Percentiles rank a stretch among this genome's conserved stretches.
phyloP scores from a whole-genome alignment of 2,797 vertebrate species.

The Neoniphon sammara region DNA sequence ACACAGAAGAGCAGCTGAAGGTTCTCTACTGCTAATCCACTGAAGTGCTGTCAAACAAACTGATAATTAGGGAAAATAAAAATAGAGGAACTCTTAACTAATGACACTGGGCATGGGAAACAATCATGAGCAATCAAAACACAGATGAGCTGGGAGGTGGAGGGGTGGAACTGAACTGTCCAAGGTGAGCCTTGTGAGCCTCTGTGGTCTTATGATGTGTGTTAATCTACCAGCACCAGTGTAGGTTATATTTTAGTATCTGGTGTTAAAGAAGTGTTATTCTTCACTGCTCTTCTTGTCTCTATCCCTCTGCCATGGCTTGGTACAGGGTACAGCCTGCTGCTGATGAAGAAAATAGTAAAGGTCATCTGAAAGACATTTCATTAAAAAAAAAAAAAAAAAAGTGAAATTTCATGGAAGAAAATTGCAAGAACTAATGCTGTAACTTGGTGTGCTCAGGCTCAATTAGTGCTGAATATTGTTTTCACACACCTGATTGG shows the following conservation, averaged over 20 bases:
- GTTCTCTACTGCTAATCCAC: conserved; percentile 47
- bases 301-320: conserved; percentile 18
- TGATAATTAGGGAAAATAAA: conserved; percentile 68
- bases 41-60: conserved; percentile 59
- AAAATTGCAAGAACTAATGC: conserved; percentile 17
- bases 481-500: conserved; percentile 36
- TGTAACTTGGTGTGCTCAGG: conserved; percentile 12
- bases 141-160: conserved; percentile 46
- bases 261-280: neutral
- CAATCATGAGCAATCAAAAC: conserved; percentile 62
- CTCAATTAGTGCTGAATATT: conserved; percentile 47
- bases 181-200: conserved; percentile 13
- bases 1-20: conserved; percentile 50
- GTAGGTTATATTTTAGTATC: neutral
- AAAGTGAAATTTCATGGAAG: conserved; percentile 41
- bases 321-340: neutral
- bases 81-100: conserved; percentile 65
- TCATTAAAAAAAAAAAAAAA: conserved; percentile 51
- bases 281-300: conserved; percentile 2
- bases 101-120: conserved; percentile 60
- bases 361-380: conserved; percentile 60
- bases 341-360: conserved; percentile 23
- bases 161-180: conserved; percentile 36
- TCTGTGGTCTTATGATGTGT: neutral
- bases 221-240: conserved; percentile 18